Conservation (phyloP, 2,113 vertebrate species). For the Eurystomus gularis region DNA sequence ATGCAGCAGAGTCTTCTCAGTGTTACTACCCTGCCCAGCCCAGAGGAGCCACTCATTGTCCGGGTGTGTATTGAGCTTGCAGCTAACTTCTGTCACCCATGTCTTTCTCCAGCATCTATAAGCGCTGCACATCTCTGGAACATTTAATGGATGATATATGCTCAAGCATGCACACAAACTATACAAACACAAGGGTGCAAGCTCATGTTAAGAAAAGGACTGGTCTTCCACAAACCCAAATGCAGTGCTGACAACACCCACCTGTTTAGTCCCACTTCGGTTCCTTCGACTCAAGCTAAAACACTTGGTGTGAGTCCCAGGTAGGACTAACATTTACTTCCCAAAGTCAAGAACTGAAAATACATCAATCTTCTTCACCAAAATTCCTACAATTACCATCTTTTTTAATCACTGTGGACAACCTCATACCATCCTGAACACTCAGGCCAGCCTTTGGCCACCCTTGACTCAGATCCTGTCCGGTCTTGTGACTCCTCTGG, state of each 20-base stretch:
- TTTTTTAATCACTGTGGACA: not conserved
- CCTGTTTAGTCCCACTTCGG: not conserved
- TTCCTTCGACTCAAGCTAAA: not conserved
- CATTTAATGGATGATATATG: fast-evolving
- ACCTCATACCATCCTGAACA: not conserved
- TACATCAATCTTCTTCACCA: not conserved
- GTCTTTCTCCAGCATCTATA: not conserved
- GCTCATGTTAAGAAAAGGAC: not conserved
- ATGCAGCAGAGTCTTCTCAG: not conserved
- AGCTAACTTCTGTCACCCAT: not conserved
- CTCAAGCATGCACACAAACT: not conserved
- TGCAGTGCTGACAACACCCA: not conserved
- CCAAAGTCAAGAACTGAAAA: not conserved
- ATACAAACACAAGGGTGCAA: not conserved
- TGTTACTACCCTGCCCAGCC: not conserved
- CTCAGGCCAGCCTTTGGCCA: not conserved
- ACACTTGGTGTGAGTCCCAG: not conserved
- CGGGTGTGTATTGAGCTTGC: not conserved
- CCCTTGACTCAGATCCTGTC: not conserved
- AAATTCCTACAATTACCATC: not conserved
- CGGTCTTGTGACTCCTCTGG: not conserved
- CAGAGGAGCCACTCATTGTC: not conserved
- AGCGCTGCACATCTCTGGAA: not conserved
- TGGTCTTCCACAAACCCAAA: not conserved
- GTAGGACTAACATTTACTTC: not conserved